phyloP scores from a whole-genome alignment of 2,888 invertebrate species.

The Drosophila prolongata region DNA sequence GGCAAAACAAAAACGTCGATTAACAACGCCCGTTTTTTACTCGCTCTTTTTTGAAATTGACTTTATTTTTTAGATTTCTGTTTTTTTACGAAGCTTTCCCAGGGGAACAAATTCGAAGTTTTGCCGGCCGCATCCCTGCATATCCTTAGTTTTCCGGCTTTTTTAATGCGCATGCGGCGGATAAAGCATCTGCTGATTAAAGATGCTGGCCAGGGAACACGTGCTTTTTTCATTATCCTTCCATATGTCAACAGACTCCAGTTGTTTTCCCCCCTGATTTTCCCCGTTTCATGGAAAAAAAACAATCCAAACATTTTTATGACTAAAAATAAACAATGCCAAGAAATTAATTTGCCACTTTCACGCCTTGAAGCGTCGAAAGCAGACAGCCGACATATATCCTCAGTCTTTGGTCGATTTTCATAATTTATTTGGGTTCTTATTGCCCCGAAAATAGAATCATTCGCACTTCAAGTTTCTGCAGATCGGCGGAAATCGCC shows the following conservation, averaged over 20 bases:
- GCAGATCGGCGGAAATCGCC: constrained; percentile 63
- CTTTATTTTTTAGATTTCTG: constrained; percentile 2
- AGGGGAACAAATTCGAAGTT: background rate
- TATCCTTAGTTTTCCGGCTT: constrained; percentile 43
- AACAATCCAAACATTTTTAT: constrained; percentile 65
- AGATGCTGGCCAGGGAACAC: constrained; percentile 32
- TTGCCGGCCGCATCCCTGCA: constrained; percentile 29
- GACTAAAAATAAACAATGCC: constrained; percentile 73
- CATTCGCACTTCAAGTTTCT: constrained; percentile 57
- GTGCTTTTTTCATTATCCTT: constrained; percentile 14
- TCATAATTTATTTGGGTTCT: constrained; percentile 65
- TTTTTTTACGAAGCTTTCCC: constrained; percentile 10
- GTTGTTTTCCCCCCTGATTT: background rate
- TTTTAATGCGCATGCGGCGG: constrained; percentile 63
- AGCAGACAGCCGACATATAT: constrained; percentile 26
- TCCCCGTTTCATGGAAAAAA: constrained; percentile 33
- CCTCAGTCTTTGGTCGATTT: constrained; percentile 27
- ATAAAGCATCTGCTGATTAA: constrained; percentile 29
- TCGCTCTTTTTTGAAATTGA: constrained; percentile 25
- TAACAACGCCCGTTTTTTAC: constrained; percentile 62
- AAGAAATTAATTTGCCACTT: constrained; percentile 38
- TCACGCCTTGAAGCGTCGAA: constrained; percentile 15
- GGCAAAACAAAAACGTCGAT: constrained; percentile 74
- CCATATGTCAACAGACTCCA: constrained; percentile 37
- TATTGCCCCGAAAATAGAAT: constrained; percentile 46